A percentile compares a stretch with the other conserved stretches of the same genome.
phyloP scores from a whole-genome alignment of 1,140 invertebrate species.

The Monochamus saltuarius region DNA sequence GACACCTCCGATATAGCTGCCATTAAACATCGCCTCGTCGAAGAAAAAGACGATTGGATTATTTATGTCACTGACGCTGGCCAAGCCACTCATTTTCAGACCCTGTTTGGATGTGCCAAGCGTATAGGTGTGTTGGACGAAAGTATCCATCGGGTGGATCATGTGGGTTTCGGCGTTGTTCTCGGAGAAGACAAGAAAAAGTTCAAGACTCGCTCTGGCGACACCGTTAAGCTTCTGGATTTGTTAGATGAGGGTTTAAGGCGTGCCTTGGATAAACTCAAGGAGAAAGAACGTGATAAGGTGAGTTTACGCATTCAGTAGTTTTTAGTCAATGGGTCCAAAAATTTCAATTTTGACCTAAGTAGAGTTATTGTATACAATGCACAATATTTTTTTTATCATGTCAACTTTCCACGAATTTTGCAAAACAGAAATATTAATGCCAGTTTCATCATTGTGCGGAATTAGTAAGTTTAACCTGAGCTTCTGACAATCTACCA shows the following conservation, averaged over 20 bases:
- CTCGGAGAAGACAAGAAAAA: constrained; percentile 99
- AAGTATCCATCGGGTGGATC: constrained; percentile 72
- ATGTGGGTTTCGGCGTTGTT: constrained; percentile 96
- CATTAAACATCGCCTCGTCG: constrained; percentile 82
- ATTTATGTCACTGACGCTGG: constrained; percentile 96
- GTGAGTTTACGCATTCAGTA: background rate
- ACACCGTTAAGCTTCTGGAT: constrained; percentile 87
- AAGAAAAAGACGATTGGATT: constrained; percentile 87
- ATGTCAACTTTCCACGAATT: too few species aligned
- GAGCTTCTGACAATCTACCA: too few species aligned
- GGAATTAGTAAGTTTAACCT: too few species aligned
- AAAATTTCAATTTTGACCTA: too few species aligned
- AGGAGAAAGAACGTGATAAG: constrained; percentile 89
- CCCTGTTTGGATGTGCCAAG: constrained; percentile 70
- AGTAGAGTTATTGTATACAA: too few species aligned
- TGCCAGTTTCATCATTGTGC: too few species aligned
- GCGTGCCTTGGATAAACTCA: constrained; percentile 80
- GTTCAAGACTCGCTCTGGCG: constrained; percentile 98
- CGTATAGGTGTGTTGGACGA: constrained; percentile 67
- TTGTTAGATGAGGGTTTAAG: constrained; percentile 94
- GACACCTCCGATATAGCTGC: constrained; percentile 98
- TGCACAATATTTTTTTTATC: too few species aligned
- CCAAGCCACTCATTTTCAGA: constrained; percentile 85
- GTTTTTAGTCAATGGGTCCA: too few species aligned
- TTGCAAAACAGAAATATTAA: too few species aligned